Conservation (phyloP, 2,888 invertebrate species). For the Acrocyrtus sp. region DNA sequence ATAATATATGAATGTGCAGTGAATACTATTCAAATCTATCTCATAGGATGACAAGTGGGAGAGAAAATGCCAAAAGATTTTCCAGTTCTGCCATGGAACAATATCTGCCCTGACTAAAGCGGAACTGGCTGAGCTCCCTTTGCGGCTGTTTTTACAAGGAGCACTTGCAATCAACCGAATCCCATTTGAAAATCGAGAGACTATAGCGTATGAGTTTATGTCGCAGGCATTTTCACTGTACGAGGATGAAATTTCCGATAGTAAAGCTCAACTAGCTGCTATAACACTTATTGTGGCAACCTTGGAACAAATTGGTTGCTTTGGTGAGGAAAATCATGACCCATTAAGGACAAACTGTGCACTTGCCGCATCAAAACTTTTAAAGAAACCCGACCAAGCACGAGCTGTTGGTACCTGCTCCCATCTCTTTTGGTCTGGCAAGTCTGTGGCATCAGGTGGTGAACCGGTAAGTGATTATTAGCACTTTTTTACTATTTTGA, state of each 20-base stretch:
- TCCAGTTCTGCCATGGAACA: slow-evolving; percentile 97
- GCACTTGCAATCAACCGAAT: slow-evolving; percentile 93
- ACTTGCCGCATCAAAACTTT: slow-evolving; percentile 91
- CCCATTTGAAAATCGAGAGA: slow-evolving; percentile 93
- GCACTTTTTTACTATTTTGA: neutral
- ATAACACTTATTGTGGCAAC: slow-evolving; percentile 96
- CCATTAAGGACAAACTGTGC: slow-evolving; percentile 96
- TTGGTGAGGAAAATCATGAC: slow-evolving; percentile 96
- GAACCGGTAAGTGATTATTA: slow-evolving; percentile 66
- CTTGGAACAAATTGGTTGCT: slow-evolving; percentile 93
- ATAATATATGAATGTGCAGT: slow-evolving; percentile 1
- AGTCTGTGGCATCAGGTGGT: slow-evolving; percentile 69
- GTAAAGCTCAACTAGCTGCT: slow-evolving; percentile 95
- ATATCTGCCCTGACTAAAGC: slow-evolving; percentile 94
- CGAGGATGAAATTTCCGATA: slow-evolving; percentile 98
- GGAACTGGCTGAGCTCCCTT: slow-evolving; percentile 91
- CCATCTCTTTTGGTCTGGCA: slow-evolving; percentile 97
- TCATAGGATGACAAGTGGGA: slow-evolving; percentile 94
- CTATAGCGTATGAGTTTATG: slow-evolving; percentile 98
- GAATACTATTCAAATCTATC: slow-evolving; percentile 9
- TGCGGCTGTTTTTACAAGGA: slow-evolving; percentile 94
- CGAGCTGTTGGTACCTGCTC: slow-evolving; percentile 93
- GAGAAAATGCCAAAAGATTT: slow-evolving; percentile 97
- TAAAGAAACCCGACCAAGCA: slow-evolving; percentile 99
- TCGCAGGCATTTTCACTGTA: slow-evolving; percentile 97